Evolutionary conservation across 53 echinoderm and acorn worm species (phyloP).

Genomic region (Paracentrotus lividus): DNA sequence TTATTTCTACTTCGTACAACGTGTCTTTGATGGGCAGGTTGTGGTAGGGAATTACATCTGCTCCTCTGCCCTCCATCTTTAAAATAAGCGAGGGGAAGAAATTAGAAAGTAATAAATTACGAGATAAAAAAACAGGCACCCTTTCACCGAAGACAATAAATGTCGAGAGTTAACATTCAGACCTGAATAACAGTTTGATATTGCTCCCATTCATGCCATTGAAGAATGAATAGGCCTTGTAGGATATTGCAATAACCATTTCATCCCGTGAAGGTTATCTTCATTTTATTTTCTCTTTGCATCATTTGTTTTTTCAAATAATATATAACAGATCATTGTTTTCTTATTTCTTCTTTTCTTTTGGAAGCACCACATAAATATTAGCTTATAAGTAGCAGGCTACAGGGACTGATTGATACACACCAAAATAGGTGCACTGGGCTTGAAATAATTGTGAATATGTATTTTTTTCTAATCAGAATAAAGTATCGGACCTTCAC

Average conservation of each 20-base stretch:
- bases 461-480: neutral
- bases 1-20: constrained; percentile 49
- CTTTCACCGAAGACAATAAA: neutral
- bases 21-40: constrained; percentile 42
- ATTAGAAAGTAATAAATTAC: constrained; percentile 41
- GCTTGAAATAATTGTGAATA: neutral
- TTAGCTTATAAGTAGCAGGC: neutral
- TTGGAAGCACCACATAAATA: neutral
- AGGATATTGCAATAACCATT: neutral
- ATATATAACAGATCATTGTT: neutral
- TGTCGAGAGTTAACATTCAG: neutral
- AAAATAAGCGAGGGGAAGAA: constrained; percentile 4
- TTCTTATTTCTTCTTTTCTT: neutral
- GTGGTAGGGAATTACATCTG: constrained; percentile 48
- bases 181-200: neutral
- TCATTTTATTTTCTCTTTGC: neutral
- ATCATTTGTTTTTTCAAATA: neutral
- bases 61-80: constrained; percentile 14
- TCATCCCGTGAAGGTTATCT: neutral
- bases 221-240: neutral
- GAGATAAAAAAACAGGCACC: constrained; percentile 34
- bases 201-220: neutral
- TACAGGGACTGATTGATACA: neutral
- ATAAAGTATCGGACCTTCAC: neutral
- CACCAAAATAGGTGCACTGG: neutral